Percentiles rank a stretch among this genome's conserved stretches.
Evolutionary conservation across 2,888 invertebrate species (phyloP).

Genomic region (Cephus sareptanus): DNA sequence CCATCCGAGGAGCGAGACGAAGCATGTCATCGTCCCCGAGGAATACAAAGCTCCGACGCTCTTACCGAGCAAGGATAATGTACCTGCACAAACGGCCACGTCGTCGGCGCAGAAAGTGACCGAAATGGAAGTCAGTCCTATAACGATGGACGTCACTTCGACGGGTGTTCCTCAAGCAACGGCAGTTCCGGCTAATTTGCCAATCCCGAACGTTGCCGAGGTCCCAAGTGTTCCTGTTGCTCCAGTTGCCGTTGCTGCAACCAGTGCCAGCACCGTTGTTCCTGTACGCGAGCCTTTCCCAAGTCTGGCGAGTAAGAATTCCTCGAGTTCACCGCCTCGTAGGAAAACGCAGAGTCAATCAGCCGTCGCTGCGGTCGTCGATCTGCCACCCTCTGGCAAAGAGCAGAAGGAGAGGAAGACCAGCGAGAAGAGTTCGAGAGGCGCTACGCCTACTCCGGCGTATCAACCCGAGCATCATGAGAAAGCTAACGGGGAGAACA

Average conservation of each 20-base stretch:
- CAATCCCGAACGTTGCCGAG: constrained; percentile 35
- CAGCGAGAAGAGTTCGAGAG: constrained; percentile 48
- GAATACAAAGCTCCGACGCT: constrained; percentile 32
- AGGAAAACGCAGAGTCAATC: constrained; percentile 47
- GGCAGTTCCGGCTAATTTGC: constrained; percentile 19
- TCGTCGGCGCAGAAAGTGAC: constrained; percentile 17
- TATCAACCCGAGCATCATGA: constrained; percentile 31
- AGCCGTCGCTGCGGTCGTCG: constrained; percentile 30
- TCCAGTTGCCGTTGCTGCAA: constrained; percentile 34
- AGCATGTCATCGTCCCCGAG: constrained; percentile 35
- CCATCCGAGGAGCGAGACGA: constrained; percentile 49
- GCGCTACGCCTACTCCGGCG: constrained; percentile 43
- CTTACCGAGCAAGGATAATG: constrained; percentile 44
- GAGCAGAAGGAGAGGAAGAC: constrained; percentile 47
- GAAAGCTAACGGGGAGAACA: constrained; percentile 53
- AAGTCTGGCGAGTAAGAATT: constrained; percentile 32
- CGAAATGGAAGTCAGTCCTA: constrained; percentile 28
- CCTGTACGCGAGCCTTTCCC: constrained; percentile 27
- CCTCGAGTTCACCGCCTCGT: constrained; percentile 51
- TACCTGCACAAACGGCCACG: constrained; percentile 58
- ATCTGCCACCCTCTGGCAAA: constrained; percentile 28
- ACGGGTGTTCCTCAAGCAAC: constrained; percentile 29
- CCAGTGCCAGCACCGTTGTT: constrained; percentile 37
- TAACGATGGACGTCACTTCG: constrained; percentile 32
- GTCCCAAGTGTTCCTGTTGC: constrained; percentile 33